Conservation (phyloP, 2,113 vertebrate genomes). For the Eudyptes chrysolophus region DNA sequence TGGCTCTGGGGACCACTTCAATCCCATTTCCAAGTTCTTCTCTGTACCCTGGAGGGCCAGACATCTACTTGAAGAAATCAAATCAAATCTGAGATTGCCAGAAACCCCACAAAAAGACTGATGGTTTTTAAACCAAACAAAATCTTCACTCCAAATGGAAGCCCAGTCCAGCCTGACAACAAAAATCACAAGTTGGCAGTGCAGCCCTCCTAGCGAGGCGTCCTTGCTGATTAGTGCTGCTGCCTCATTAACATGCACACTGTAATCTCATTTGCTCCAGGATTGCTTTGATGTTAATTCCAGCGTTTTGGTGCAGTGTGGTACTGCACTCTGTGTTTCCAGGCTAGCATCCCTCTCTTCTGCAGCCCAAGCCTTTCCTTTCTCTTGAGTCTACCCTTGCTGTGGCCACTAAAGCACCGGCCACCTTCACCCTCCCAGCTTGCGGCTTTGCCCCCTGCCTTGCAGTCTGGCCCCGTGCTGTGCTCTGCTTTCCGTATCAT, state of each 20-base stretch:
- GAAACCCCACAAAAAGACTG: constrained; percentile 27
- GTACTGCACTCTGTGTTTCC: constrained; percentile 47
- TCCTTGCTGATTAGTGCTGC: constrained; percentile 49
- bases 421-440: not conserved
- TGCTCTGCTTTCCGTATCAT: not conserved
- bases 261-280: constrained; percentile 70
- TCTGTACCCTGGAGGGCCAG: constrained; percentile 32
- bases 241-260: constrained; percentile 70
- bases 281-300: constrained; percentile 73
- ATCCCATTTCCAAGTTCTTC: constrained; percentile 51
- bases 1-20: constrained; percentile 54
- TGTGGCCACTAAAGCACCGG: not conserved
- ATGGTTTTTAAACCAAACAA: constrained; percentile 28
- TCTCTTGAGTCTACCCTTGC: not conserved
- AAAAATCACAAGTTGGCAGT: constrained; percentile 39
- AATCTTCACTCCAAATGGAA: constrained; percentile 1
- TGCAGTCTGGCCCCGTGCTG: not conserved
- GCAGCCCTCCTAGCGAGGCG: constrained; percentile 30
- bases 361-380: not conserved
- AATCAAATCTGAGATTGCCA: constrained; percentile 30
- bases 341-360: not conserved
- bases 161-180: constrained; percentile 34
- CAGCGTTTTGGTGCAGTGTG: constrained; percentile 66
- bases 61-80: constrained; percentile 40
- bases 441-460: not conserved